Evolutionary conservation across 92 coral and sea anemone genomes (phyloP), one percentile per base, ranked within the genome.

Genomic region (Zoanthus sociatus): DNA sequence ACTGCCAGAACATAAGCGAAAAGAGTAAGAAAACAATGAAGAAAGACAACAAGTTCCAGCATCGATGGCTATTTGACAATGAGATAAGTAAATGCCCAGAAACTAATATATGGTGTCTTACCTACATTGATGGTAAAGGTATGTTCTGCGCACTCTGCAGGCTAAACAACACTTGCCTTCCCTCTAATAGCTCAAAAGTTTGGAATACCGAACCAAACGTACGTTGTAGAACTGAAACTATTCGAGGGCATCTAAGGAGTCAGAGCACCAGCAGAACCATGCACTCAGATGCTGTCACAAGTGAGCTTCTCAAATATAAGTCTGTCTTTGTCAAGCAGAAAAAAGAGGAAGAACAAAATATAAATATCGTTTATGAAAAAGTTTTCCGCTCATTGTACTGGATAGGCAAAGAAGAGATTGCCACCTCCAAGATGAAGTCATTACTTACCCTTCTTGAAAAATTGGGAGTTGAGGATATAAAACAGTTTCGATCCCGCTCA

Each of bases 401-500:
- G 16, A 56, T 56, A 56, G 64, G 64, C 64, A 56, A 56, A 56
- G 64, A 56, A 56, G 64, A 56, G 64, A 56, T 56, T 56, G 64
- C 64, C 64, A 56, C 64, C 64, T 56, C 18, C 64, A 56, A 56
- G 64, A 56, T 56, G 64, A 56, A 56, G 64, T 56, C 64, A 56
- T 56, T 56, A 5, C 58, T 53, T 53, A 53, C 58, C 58, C 18
- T 56, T 56, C 64, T 56, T 56, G 64, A 56, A 56, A 56, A 56
- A 56, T 12, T 56, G 64, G 64, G 64, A 56, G 64, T 56, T 56
- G 64, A 10, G 64, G 64, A 56, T 56, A 56, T 12, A 56, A 56
- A 56, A 56, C 64, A 56, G 64, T 56, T 56, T n/a, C 64, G 64
- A 56, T 56, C 64, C 64, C 64, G 64, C 64, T 56, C 64, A 56